These are phyloP conservation scores for Eristalinus sepulchralis DNA, from an alignment of 2,888 invertebrate genomes.

Conservation along the genomic window DNA sequence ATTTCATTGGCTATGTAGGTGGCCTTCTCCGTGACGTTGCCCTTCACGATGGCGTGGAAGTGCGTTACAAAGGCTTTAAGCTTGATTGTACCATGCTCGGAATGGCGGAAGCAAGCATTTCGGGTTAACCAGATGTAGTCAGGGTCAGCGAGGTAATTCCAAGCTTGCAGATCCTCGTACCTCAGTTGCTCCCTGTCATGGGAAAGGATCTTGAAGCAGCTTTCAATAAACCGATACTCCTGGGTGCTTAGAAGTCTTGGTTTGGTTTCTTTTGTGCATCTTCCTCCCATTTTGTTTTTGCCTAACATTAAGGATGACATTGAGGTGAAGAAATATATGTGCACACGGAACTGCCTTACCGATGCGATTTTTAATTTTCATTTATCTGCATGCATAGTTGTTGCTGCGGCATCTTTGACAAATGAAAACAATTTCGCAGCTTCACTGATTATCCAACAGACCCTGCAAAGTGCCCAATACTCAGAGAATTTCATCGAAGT, in stretches of 20 bases:
- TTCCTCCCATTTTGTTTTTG: not conserved
- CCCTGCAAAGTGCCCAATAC: too few species aligned
- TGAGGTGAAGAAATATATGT: too few species aligned
- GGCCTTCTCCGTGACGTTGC: constrained; percentile 3
- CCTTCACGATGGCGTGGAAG: not conserved
- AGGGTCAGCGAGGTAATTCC: not conserved
- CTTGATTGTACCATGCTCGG: not conserved
- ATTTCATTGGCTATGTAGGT: not conserved
- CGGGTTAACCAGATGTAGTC: not conserved
- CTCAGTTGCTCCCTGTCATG: not conserved
- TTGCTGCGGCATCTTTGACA: too few species aligned
- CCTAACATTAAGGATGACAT: too few species aligned
- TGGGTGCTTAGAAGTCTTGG: not conserved
- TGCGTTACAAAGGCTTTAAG: not conserved
- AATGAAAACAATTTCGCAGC: too few species aligned
- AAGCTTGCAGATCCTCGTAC: not conserved
- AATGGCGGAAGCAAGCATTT: not conserved
- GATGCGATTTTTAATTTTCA: too few species aligned
- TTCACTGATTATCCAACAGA: too few species aligned
- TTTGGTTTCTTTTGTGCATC: not conserved
- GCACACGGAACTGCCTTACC: too few species aligned
- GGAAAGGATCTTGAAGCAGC: not conserved
- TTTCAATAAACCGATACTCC: not conserved
- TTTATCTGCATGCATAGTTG: too few species aligned
- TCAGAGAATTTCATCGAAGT: too few species aligned